These are phyloP conservation scores for Podarcis muralis DNA, from an alignment of 2,113 vertebrate species.

Conservation along the genomic window DNA sequence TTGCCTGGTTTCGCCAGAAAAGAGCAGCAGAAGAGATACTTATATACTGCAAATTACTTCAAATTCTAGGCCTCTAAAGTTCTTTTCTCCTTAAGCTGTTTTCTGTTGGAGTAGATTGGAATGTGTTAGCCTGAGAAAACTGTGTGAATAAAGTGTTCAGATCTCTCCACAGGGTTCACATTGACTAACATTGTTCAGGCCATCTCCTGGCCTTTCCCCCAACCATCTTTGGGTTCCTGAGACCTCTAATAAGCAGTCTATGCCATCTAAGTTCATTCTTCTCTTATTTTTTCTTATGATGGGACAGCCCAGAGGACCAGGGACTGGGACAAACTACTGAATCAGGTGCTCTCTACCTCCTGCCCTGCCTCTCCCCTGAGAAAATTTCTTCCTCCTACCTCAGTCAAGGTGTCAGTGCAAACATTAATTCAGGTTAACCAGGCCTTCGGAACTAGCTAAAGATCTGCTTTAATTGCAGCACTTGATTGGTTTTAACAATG, in stretches of 20 bases:
- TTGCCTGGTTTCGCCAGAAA: slow-evolving; percentile 40
- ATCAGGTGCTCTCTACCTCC: background rate
- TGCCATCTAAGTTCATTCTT: background rate
- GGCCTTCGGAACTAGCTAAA: background rate
- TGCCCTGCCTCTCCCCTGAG: background rate
- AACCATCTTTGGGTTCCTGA: background rate
- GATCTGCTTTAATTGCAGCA: background rate
- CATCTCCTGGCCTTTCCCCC: background rate
- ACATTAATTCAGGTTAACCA: background rate
- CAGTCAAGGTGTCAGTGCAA: background rate
- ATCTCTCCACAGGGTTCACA: background rate
- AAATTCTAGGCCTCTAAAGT: background rate
- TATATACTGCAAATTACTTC: slow-evolving; percentile 6
- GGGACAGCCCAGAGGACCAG: background rate
- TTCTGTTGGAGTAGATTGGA: background rate
- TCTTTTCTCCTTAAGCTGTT: background rate
- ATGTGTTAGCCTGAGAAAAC: slow-evolving; percentile 10
- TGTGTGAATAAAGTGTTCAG: background rate
- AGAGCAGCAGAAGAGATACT: slow-evolving; percentile 35
- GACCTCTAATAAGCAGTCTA: background rate
- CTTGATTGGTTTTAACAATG: background rate
- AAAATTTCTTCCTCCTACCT: background rate
- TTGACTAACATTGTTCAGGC: background rate
- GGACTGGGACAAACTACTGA: background rate
- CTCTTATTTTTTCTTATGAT: background rate